Base-by-base conservation (phyloP, 2,888 invertebrate species). In the Caenorhabditis virilis region DNA sequence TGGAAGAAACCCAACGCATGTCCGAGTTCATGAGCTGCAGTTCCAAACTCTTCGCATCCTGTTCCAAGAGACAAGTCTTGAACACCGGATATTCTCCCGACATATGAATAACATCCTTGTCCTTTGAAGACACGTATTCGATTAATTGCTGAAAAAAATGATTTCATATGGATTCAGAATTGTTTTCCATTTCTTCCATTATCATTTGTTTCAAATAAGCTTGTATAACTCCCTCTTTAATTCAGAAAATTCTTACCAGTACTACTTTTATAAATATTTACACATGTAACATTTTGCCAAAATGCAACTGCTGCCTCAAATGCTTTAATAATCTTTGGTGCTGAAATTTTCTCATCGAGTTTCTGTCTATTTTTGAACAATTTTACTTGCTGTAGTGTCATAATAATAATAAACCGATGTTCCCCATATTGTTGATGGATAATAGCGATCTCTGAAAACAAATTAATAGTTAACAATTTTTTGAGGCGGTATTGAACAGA, bases 1-100 rank as follows among this genome's bases (percentile, higher is more conserved):
- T 79, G 79, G 63, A 77, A 79, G 54, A 78, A 72, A 7, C 79
- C 73, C 18, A 80, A 60, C 9, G 80, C 77, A 64, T 80, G 80
- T 11, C 73, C 80, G n/a, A 80, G 56, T 53, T 69, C 69, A 25
- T 69, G 69, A 33, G 69, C 69, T 25, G 69, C 69, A n/a, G 65
- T 69, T 26, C 69, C 69, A 43, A 69, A 61, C 65, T 63, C 63
- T 51, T 78, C 79, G 51, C 82, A 80, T 2, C 79, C 78, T 7
- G 54, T 42, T 23, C 82, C 82, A 9, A 82, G 61, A 0, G 79
- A 79, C n/a, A 82, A 54, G 7, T 77, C 76, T 62, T 82, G 79
- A 25, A 67, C 64, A 9, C 74, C 71, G 1, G 72, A 68, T 35
- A 73, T 67, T 47, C 56, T 68, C 18, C 79, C 79, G 11, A 80